Evolutionary conservation across 2,797 vertebrate genomes (phyloP).

Genomic region (Characodon lateralis): DNA sequence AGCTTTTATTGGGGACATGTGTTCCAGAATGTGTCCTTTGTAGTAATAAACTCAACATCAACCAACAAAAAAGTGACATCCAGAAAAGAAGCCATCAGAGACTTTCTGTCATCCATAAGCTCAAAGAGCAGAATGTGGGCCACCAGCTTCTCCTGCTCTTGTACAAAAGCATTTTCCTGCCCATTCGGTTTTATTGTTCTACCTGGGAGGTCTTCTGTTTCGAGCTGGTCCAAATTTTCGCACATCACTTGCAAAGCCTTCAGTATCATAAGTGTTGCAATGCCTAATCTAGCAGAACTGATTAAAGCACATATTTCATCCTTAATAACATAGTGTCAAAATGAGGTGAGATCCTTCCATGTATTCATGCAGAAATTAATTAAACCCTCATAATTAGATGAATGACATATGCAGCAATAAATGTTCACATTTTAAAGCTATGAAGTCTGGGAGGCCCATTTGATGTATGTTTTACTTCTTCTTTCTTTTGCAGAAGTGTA

Average conservation of each 20-base stretch:
- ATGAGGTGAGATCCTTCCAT: too few relatives aligned
- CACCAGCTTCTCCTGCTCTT: neutral
- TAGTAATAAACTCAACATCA: neutral
- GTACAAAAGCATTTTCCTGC: neutral
- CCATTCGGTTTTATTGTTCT: neutral
- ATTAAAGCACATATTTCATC: neutral
- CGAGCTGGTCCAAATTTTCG: neutral
- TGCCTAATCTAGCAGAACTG: neutral
- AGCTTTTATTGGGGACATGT: neutral
- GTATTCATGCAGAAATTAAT: too few relatives aligned
- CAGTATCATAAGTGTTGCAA: neutral
- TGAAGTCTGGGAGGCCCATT: too few relatives aligned
- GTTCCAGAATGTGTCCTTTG: too few relatives aligned
- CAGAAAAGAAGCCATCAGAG: neutral
- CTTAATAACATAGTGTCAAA: neutral
- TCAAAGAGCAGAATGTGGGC: neutral
- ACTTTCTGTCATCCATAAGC: neutral
- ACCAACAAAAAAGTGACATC: neutral
- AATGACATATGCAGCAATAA: too few relatives aligned
- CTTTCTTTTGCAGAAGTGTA: too few relatives aligned
- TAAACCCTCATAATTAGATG: too few relatives aligned
- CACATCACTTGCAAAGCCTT: neutral
- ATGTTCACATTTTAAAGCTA: too few relatives aligned
- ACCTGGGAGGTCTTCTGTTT: neutral
- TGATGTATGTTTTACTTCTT: too few relatives aligned